These are phyloP conservation scores for Accipiter cooperii DNA, from an alignment of 2,113 vertebrate species.

Conservation along the genomic window DNA sequence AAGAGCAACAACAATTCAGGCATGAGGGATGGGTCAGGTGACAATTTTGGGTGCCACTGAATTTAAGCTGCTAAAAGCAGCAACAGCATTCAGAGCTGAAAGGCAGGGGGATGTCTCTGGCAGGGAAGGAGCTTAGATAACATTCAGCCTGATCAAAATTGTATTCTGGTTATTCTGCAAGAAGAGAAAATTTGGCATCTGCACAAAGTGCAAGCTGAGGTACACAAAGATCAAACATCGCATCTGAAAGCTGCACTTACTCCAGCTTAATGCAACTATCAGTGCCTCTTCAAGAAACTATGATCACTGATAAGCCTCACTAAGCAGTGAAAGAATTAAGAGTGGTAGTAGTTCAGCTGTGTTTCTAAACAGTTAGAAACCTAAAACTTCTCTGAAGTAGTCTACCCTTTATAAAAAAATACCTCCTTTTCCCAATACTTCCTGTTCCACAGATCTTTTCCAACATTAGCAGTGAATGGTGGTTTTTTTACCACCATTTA, in stretches of 20 bases:
- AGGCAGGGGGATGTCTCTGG: accelerated
- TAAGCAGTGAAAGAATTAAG: not conserved
- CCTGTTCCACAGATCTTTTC: not conserved
- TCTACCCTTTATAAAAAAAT: not conserved
- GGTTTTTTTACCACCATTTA: not conserved
- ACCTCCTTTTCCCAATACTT: not conserved
- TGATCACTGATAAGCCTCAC: not conserved
- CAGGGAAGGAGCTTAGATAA: not conserved
- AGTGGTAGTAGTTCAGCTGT: not conserved
- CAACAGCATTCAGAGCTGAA: not conserved
- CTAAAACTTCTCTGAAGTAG: not conserved
- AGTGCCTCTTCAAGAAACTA: not conserved
- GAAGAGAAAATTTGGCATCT: not conserved
- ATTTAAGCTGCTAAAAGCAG: not conserved
- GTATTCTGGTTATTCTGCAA: not conserved
- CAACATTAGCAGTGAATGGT: not conserved
- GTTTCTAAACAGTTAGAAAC: not conserved
- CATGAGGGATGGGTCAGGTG: not conserved
- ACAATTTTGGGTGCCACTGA: not conserved
- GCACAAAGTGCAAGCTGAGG: not conserved
- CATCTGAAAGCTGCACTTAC: not conserved
- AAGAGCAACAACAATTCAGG: not conserved
- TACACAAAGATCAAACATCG: not conserved
- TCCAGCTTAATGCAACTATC: not conserved
- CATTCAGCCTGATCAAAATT: not conserved